Evolutionary conservation across 2,797 vertebrate genomes (phyloP), one percentile per base, ranked within the genome.

Genomic region (Falco novaeseelandiae): DNA sequence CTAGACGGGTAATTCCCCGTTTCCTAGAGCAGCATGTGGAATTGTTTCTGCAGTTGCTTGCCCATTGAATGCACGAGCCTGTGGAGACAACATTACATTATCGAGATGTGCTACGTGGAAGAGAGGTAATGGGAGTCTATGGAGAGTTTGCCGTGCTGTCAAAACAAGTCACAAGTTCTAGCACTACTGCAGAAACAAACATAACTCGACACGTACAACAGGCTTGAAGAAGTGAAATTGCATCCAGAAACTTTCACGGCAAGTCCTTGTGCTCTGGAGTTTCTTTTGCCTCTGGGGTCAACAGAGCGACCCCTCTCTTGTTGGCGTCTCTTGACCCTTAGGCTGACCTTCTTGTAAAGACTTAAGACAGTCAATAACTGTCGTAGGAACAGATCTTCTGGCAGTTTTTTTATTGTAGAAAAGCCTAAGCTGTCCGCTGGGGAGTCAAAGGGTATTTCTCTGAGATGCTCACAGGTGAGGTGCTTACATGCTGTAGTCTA

Each of bases 391-490:
- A 9, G 40, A 12, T 55, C 22, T 57, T 14, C 8, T 3, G 20
- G 7, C 72, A 18, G 12, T 6, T n/a, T 14, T 14, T 58, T 46
- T 42, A 2, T 11, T 30, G 71, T 40, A 5, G 32, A 40, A 6
- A 23, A 76, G 6, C 63, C 63, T 25, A 10, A 48, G n/a, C 30
- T 67, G 58, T 8, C 62, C 18, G 0, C 3, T 34, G 48, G 40
- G 62, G 8, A 40, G 10, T 7, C 54, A 14, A 10, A 9, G 63
- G 25, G 29, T 18, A 2, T 49, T 36, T 66, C 16, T 8, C 17
- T 0, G 29, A 21, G 62, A 1, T 8, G 29, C 66, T 57, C 2
- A 0, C 63, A 27, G 54, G 72, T 34, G 30, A 42, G 40, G 36
- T 2, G 15, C 12, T 40, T 15, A 4, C 14, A 1, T 17, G 48